phyloP scores from a whole-genome alignment of 2,113 vertebrate species.

The Riparia riparia region DNA sequence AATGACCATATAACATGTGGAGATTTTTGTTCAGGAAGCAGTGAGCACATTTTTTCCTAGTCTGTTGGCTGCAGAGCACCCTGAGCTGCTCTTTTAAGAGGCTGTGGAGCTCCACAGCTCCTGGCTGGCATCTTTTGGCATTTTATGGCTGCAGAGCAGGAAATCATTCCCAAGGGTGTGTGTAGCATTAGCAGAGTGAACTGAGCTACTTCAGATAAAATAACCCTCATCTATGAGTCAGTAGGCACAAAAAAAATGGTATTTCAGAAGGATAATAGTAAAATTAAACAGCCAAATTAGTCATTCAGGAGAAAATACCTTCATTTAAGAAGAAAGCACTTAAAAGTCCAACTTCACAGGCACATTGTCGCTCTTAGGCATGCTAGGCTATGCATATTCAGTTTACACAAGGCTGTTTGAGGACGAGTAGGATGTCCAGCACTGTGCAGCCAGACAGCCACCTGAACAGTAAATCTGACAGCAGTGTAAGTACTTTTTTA shows the following conservation, averaged over 20 bases:
- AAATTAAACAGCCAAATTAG: background rate
- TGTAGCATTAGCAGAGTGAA: background rate
- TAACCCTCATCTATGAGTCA: background rate
- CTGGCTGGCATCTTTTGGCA: background rate
- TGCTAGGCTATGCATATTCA: background rate
- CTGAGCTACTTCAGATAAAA: background rate
- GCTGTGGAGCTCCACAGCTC: background rate
- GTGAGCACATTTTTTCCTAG: background rate
- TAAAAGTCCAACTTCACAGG: background rate
- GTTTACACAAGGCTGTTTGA: background rate
- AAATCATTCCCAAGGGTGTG: background rate
- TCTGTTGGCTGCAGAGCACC: background rate
- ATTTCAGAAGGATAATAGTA: background rate
- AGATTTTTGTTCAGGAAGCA: background rate
- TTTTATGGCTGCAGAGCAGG: background rate
- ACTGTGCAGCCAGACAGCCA: background rate
- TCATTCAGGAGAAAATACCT: background rate
- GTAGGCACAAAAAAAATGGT: background rate
- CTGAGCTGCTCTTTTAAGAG: background rate
- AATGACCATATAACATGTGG: background rate
- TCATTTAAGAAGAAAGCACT: background rate
- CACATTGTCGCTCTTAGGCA: background rate
- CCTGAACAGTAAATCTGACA: background rate
- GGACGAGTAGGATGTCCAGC: background rate
- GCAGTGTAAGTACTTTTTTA: background rate